These are phyloP conservation scores for Arrhamphus sclerolepis DNA, from an alignment of 2,797 vertebrate species.

Conservation along the genomic window DNA sequence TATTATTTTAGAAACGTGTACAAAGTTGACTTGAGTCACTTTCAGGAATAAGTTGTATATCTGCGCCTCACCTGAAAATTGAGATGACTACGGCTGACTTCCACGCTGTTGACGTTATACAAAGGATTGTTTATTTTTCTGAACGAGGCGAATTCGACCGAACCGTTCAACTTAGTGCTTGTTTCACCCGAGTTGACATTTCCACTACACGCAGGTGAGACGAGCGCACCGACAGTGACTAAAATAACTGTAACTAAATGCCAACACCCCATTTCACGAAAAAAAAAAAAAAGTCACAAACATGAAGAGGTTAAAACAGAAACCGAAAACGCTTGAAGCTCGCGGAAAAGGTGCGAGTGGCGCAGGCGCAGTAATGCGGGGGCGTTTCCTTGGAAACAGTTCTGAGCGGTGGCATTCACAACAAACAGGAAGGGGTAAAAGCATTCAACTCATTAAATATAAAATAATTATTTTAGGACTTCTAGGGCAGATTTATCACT, in stretches of 20 bases:
- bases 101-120: conserved; percentile 32
- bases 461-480: no score
- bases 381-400: conserved; percentile 16
- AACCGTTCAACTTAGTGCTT: background rate
- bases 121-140: conserved; percentile 25
- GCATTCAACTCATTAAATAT: no score
- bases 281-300: background rate
- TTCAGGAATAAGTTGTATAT: no score
- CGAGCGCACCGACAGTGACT: background rate
- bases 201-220: background rate
- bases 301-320: background rate
- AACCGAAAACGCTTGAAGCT: conserved; percentile 1
- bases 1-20: background rate
- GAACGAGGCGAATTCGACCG: conserved; percentile 36
- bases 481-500: no score
- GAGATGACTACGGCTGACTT: conserved; percentile 30
- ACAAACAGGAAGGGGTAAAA: background rate
- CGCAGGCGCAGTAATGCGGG: conserved; percentile 46
- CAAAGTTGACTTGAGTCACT: fast-evolving
- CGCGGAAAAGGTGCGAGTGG: conserved; percentile 1
- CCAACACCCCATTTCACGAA: conserved; percentile 19
- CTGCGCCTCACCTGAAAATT: conserved; percentile 48
- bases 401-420: no score
- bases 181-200: conserved; percentile 3
- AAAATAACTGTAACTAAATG: fast-evolving